Evolutionary conservation across 2,113 vertebrate genomes (phyloP).

Genomic region (Mixornis gularis): DNA sequence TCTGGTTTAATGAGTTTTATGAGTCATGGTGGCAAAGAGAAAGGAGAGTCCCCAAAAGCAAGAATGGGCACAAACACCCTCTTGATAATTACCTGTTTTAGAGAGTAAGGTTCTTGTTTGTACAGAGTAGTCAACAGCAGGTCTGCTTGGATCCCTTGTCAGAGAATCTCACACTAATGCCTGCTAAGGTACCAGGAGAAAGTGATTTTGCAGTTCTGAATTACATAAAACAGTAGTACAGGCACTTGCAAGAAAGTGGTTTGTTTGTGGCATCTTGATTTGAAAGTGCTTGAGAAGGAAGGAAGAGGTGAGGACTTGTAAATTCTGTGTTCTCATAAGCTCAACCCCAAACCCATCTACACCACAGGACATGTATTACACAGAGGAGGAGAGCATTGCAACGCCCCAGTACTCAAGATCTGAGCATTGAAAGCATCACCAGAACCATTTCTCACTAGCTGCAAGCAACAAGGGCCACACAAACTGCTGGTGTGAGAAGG

Average conservation of each 20-base stretch:
- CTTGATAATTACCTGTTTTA: slow-evolving; percentile 14
- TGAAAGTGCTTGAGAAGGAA: slow-evolving; percentile 3
- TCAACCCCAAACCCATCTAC: neutral
- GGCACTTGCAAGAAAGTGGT: neutral
- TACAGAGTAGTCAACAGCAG: neutral
- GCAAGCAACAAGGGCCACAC: neutral
- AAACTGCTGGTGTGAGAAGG: neutral
- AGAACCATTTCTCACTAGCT: neutral
- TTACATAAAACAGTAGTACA: neutral
- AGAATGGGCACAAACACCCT: slow-evolving; percentile 12
- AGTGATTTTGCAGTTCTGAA: slow-evolving; percentile 8
- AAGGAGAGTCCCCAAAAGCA: slow-evolving; percentile 27
- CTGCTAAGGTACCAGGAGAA: neutral
- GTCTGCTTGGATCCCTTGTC: neutral
- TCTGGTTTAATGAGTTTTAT: slow-evolving; percentile 37
- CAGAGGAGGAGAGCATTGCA: neutral
- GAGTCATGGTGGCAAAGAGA: slow-evolving; percentile 27
- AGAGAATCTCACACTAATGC: neutral
- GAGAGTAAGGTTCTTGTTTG: neutral
- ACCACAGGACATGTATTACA: neutral
- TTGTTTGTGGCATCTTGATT: neutral
- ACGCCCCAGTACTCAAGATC: neutral
- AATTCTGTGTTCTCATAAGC: neutral
- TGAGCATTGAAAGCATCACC: neutral
- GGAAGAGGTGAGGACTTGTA: slow-evolving; percentile 34